These are phyloP conservation scores for roundworm (Caenorhabditis elegans) DNA, from an alignment of 1,140 invertebrate species.

Conservation along the genomic window DNA sequence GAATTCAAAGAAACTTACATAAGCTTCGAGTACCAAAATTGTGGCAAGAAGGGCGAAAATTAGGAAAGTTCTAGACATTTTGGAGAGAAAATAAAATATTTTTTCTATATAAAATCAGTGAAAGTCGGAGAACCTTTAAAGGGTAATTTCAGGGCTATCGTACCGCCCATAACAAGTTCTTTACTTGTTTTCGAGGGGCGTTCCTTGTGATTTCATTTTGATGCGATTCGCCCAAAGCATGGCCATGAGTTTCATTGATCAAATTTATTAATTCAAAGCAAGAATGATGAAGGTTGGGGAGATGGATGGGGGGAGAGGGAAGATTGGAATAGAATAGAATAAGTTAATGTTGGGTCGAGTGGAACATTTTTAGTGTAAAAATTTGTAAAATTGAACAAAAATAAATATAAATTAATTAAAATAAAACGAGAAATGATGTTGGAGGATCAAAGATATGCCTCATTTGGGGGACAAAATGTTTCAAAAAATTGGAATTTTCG, in stretches of 20 bases:
- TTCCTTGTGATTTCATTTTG: background rate
- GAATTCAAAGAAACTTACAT: background rate
- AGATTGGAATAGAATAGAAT: background rate
- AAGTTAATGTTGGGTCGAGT: background rate
- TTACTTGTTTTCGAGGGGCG: background rate
- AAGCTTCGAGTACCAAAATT: background rate
- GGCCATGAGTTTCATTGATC: background rate
- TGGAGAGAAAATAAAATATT: background rate
- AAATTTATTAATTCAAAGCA: slow-evolving; percentile 31
- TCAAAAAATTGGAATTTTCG: background rate
- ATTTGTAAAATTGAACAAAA: background rate
- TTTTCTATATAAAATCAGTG: background rate
- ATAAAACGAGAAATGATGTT: background rate
- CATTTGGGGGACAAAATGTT: background rate
- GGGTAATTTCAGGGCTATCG: background rate
- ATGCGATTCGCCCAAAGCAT: background rate
- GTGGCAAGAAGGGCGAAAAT: background rate
- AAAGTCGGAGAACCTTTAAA: background rate
- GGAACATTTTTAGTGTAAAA: no score
- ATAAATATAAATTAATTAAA: background rate
- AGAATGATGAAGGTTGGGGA: background rate
- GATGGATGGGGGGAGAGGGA: background rate
- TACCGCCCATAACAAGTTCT: slow-evolving; percentile 18
- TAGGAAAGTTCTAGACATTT: slow-evolving; percentile 24
- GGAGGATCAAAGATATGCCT: background rate